These are phyloP conservation scores for Tokudaia muenninki DNA, from an alignment of 2,797 vertebrate genomes.

Conservation along the genomic window DNA sequence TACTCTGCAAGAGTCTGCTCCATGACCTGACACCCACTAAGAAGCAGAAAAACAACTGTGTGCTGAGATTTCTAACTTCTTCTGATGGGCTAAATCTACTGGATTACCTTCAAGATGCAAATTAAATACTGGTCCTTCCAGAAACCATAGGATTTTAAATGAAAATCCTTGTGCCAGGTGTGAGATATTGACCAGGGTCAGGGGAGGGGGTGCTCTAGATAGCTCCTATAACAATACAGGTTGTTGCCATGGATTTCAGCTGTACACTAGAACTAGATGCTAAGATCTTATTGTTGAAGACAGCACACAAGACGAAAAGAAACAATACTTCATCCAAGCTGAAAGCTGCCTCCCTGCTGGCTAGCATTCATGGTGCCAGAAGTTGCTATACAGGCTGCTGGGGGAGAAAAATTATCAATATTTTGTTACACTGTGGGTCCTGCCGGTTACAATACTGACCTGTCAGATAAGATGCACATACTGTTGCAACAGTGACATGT, in stretches of 20 bases:
- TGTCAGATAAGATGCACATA: no score
- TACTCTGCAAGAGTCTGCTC: neutral
- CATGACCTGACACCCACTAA: neutral
- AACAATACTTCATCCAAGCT: neutral
- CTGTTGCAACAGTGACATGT: neutral
- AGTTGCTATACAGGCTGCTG: neutral
- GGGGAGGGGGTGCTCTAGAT: neutral
- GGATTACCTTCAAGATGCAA: constrained; percentile 39
- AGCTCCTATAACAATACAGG: neutral
- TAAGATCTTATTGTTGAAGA: neutral
- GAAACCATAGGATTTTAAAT: neutral
- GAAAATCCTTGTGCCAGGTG: neutral
- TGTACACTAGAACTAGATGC: neutral
- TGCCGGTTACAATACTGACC: neutral
- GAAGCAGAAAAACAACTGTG: neutral
- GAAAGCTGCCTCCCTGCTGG: neutral
- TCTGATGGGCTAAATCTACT: neutral
- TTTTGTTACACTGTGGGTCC: neutral
- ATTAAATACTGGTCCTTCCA: neutral
- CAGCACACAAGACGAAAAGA: neutral
- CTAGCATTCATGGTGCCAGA: neutral
- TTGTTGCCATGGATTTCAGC: neutral
- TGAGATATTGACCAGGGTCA: neutral
- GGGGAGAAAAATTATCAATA: no score
- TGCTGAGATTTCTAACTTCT: constrained; percentile 7